phyloP scores from a whole-genome alignment of 2,888 invertebrate species.

The Stratiomys singularior region DNA sequence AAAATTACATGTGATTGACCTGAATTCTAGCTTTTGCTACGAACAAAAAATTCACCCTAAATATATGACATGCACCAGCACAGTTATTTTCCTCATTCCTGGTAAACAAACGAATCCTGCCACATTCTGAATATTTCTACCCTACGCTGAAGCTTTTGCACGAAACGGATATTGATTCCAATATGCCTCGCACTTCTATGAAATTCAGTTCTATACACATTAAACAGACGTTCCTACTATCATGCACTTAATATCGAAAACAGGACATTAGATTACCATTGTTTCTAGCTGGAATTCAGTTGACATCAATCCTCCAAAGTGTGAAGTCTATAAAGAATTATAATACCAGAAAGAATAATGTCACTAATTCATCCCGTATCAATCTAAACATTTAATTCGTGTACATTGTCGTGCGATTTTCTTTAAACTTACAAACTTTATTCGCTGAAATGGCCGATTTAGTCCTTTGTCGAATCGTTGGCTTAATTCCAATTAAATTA shows the following conservation, averaged over 20 bases:
- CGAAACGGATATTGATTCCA: constrained; percentile 42
- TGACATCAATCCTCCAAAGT: constrained; percentile 34
- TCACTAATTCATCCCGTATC: no score
- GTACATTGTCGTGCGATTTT: no score
- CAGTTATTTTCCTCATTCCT: background rate
- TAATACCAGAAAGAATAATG: background rate
- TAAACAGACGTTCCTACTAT: background rate
- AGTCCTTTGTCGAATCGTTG: constrained; percentile 47
- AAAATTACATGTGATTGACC: no score
- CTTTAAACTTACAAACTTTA: no score
- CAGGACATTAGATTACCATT: constrained; percentile 32
- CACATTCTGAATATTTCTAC: background rate
- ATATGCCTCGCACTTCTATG: background rate
- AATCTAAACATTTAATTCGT: background rate
- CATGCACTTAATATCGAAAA: constrained; percentile 32
- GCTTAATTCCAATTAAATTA: constrained; percentile 48
- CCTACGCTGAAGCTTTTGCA: constrained; percentile 8
- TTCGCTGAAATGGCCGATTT: constrained; percentile 31
- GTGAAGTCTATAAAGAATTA: constrained; percentile 8
- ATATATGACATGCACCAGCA: no score
- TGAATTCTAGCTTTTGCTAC: no score
- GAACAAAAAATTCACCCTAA: no score
- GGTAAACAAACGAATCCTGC: background rate
- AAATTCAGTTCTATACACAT: background rate
- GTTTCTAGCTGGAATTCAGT: constrained; percentile 17